phyloP scores from a whole-genome alignment of 37 sponge, comb jelly and placozoan genomes.

The Chondrilla cf. caribensis region DNA sequence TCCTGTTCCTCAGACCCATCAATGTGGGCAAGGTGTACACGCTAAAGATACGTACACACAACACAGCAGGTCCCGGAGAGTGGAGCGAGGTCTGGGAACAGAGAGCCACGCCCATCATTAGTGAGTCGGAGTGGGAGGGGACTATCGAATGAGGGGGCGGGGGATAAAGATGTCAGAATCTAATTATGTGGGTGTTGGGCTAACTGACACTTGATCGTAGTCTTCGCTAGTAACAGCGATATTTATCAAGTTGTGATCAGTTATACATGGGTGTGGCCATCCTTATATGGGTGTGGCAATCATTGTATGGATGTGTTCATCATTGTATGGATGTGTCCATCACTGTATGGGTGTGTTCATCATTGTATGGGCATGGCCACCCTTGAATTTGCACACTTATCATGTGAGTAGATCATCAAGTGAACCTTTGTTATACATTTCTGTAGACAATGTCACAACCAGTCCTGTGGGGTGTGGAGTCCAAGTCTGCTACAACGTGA shows the following conservation, averaged over 20 bases:
- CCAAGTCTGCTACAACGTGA: background rate
- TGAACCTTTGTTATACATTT: too few species aligned
- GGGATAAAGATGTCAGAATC: too few species aligned
- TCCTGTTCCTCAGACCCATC: background rate
- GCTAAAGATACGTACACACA: background rate
- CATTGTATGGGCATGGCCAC: background rate
- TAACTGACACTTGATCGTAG: too few species aligned
- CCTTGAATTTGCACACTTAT: too few species aligned
- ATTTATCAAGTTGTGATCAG: background rate
- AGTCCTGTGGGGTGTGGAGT: background rate
- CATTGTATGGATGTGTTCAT: background rate
- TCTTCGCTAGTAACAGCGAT: too few species aligned
- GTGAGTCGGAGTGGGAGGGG: background rate
- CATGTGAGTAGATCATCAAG: too few species aligned
- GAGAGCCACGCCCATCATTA: background rate
- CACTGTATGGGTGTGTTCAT: background rate
- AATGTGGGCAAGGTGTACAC: background rate
- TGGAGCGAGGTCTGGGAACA: background rate
- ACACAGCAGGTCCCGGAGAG: background rate
- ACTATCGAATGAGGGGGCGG: too few species aligned
- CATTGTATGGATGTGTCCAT: slow-evolving; percentile 5
- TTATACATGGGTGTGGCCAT: background rate
- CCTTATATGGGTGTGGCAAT: background rate
- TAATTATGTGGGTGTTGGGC: too few species aligned
- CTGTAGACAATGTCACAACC: background rate